Conservation (phyloP, 1,140 invertebrate genomes). For the Aphelenchoides fujianensis region DNA sequence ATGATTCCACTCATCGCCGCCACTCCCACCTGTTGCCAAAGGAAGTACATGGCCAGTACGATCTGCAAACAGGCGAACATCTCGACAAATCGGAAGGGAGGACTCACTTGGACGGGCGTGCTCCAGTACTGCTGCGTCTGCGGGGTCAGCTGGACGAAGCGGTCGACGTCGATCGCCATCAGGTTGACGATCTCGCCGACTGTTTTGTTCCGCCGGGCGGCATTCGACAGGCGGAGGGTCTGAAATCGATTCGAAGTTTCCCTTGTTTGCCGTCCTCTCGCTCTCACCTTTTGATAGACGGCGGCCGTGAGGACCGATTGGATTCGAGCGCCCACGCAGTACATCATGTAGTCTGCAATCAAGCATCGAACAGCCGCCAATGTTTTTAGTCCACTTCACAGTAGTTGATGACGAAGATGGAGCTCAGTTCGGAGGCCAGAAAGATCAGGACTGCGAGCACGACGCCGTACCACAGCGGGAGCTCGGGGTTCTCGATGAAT, state of each 20-base stretch:
- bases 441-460: constrained; percentile 48
- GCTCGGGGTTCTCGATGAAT: constrained; percentile 45
- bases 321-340: constrained; percentile 43
- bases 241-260: too few species aligned
- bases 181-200: constrained; percentile 70
- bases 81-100: not conserved
- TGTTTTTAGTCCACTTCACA: too few species aligned
- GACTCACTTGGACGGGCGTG: constrained; percentile 43
- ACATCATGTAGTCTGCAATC: constrained; percentile 56
- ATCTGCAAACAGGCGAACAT: constrained; percentile 19
- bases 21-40: constrained; percentile 37
- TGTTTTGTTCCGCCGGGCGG: constrained; percentile 64
- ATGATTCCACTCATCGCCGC: constrained; percentile 33
- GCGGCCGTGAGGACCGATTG: constrained; percentile 48
- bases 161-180: constrained; percentile 67
- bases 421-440: constrained; percentile 39
- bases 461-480: constrained; percentile 52
- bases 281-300: constrained; percentile 46
- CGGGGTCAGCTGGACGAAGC: constrained; percentile 55
- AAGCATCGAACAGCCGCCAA: too few species aligned
- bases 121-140: constrained; percentile 59
- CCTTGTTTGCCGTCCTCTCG: too few species aligned
- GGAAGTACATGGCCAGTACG: constrained; percentile 32
- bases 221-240: constrained; percentile 63
- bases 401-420: constrained; percentile 47